A percentile compares a stretch with the other conserved stretches of the same genome.
Conservation (phyloP, 2,797 vertebrate species). For the Ciconia nigra region DNA sequence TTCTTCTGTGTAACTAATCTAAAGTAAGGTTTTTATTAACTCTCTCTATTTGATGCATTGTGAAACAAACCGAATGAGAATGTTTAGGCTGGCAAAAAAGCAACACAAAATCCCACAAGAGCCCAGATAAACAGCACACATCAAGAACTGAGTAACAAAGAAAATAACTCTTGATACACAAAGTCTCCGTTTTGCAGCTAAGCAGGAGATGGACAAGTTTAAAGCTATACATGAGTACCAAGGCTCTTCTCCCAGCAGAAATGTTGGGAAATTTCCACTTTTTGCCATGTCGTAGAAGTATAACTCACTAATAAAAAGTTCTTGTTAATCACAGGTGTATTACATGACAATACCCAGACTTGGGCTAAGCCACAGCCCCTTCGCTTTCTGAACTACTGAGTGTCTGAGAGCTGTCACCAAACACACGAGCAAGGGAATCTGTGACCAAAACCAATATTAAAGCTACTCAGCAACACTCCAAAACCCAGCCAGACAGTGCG, state of each 20-base stretch:
- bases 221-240: background rate
- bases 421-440: background rate
- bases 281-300: background rate
- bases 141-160: background rate
- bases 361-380: background rate
- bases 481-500: background rate
- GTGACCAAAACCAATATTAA: background rate
- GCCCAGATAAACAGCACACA: background rate
- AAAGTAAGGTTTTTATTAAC: slow-evolving; percentile 38
- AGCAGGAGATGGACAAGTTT: background rate
- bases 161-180: background rate
- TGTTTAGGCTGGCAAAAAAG: background rate
- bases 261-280: background rate
- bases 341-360: background rate
- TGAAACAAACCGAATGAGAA: background rate
- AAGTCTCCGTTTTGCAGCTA: background rate
- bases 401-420: background rate
- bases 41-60: slow-evolving; percentile 10
- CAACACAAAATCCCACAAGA: background rate
- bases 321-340: background rate
- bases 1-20: slow-evolving; percentile 14
- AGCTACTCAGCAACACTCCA: background rate
- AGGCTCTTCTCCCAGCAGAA: background rate
- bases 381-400: background rate
- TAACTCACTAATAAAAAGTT: background rate